phyloP scores from a whole-genome alignment of 2,797 vertebrate genomes.

The Phalloptychus januarius region DNA sequence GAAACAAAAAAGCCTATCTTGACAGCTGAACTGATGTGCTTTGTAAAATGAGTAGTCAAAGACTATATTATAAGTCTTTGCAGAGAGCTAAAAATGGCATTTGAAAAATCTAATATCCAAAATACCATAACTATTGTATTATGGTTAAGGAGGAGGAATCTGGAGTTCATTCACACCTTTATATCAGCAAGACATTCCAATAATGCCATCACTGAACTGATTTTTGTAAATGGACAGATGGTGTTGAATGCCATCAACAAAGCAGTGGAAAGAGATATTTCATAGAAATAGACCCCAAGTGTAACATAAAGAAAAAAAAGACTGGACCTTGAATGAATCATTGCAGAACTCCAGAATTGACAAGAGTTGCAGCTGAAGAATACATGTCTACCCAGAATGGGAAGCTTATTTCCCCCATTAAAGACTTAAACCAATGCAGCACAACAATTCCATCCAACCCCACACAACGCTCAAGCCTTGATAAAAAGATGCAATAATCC shows the following conservation, averaged over 20 bases:
- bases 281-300: not conserved
- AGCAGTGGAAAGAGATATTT: not conserved
- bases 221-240: not conserved
- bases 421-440: not conserved
- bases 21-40: not conserved
- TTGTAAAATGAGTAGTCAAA: not conserved
- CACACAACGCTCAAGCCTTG: not conserved
- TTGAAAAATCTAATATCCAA: not conserved
- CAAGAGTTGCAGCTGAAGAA: not conserved
- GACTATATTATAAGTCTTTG: not conserved
- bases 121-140: not conserved
- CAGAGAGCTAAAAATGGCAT: not conserved
- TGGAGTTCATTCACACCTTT: not conserved
- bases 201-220: not conserved
- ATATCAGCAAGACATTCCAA: not conserved
- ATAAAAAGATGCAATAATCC: not conserved
- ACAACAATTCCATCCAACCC: not conserved
- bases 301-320: not conserved
- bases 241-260: not conserved
- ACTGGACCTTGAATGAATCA: not conserved
- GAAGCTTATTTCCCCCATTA: not conserved
- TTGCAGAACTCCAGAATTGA: not conserved
- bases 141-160: not conserved
- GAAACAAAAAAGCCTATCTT: not conserved
- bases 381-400: not conserved